Base-by-base conservation (phyloP, 1,140 invertebrate species). In the Ceratina calcarata region DNA sequence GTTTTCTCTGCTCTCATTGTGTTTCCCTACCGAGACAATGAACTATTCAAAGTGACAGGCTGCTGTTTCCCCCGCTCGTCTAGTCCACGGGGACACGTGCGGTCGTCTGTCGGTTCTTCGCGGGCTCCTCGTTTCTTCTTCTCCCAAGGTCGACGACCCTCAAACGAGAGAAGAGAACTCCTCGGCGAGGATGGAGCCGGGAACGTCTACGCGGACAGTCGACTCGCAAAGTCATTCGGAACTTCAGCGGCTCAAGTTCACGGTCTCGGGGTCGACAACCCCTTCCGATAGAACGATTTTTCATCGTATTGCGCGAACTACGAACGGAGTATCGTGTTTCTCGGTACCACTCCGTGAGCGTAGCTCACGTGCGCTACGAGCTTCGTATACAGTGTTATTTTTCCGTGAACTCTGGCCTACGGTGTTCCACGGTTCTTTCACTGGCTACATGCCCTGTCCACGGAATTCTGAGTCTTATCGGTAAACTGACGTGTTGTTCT, bases 31-130 rank as follows among this genome's bases (percentile, higher is more conserved):
- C 51, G 67, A 57, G 68, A 72, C 76, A 58, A 78, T 78, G 51
- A 72, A 71, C 76, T 65, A 72, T 78, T 78, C 68, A 72, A 57
- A 45, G 68, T 57, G 76, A 65, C 76, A 57, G 45, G 8, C n/a
- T 60, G 22, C 32, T 16, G 20, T 49, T n/a, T 18, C 32, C 27
- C 18, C 37, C 24, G 74, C 37, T 12, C 20, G 32, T 18, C 22
- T 12, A 12, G 76, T 55, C 60, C 76, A 12, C 68, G 60, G 68
- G 68, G 69, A 65, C 37, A 4, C 13, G 22, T 7, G 60, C 75
- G 24, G 32, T 20, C 20, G 45, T 62, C 58, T 18, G 22, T 62
- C 32, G 24, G 37, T 72, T 72, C 69, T 72, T 78, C 45, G 49
- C 49, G 15, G 51, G 45, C 16, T 20, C 53, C 45, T 45, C 37